These are phyloP conservation scores for Nyctibius bracteatus DNA, from an alignment of 2,113 vertebrate species.

Conservation along the genomic window DNA sequence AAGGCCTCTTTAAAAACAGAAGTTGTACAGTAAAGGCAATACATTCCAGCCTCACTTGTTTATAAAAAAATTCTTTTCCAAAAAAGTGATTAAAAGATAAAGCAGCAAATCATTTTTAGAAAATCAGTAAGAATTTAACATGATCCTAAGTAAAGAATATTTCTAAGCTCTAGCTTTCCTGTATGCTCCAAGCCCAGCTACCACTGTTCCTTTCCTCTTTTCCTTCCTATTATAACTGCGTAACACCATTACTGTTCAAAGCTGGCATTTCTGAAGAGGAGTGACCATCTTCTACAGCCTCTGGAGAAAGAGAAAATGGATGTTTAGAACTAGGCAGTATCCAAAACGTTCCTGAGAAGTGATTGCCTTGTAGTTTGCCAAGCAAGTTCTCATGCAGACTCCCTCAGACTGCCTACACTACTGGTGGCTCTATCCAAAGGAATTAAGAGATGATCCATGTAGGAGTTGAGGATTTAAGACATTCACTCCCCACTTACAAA, in stretches of 20 bases:
- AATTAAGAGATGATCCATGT: not conserved
- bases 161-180: not conserved
- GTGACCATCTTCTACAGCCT: not conserved
- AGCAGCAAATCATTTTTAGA: not conserved
- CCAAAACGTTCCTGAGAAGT: not conserved
- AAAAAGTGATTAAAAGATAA: not conserved
- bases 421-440: not conserved
- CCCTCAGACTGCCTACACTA: not conserved
- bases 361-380: not conserved
- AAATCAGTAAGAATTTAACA: not conserved
- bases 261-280: not conserved
- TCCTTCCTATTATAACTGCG: not conserved
- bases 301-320: conserved; percentile 13
- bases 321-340: not conserved
- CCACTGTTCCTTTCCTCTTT: not conserved
- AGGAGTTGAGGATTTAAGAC: not conserved
- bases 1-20: not conserved
- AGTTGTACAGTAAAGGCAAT: not conserved
- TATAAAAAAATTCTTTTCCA: not conserved
- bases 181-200: not conserved
- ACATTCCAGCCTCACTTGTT: not conserved
- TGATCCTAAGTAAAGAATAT: not conserved
- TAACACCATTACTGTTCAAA: not conserved
- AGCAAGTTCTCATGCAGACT: not conserved
- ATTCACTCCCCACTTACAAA: not conserved